Evolutionary conservation across 2,113 vertebrate genomes (phyloP), one percentile per base, ranked within the genome.

Genomic region (Struthidea cinerea): DNA sequence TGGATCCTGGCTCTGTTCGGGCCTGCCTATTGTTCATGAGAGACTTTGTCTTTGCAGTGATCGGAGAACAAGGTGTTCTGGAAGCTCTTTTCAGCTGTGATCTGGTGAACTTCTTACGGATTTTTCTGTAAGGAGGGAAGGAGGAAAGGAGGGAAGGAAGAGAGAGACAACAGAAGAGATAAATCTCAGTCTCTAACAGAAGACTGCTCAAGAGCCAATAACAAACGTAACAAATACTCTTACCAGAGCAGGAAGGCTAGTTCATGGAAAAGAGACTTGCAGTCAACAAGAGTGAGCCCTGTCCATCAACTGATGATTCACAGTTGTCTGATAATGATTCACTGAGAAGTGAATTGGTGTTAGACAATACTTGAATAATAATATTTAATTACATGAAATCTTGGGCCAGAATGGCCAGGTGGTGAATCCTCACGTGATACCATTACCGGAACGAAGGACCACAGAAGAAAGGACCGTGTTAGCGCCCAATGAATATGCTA

Each of bases 11-110:
- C 78, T 94, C 87, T 94, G 59, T 61, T 94, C 37, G 89, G 79
- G 89, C 84, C 91, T 96, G 94, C 53, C 94, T 97, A 93, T 77
- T 93, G 77, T 90, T 96, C 95, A 94, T 87, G 89, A 95, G 78
- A 84, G 78, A 88, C 46, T 95, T 97, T 79, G 86, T 81, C 90
- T 94, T 97, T 84, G 74, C 75, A 91, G 90, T 50, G 78, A 97
- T 88, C 0, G 95, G 95, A 96, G 94, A 96, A 90, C 94, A 97
- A 90, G 97, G 97, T 81, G 93, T 94, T 88, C 97, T 96, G 87
- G 97, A 98, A 93, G 96, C 96, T 97, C 91, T 97, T 97, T 97
- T 97, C 96, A 98, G 90, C 67, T 98, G 95, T 16, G 78, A 95
- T 53, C 94, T 96, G 42, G 96, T 96, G 92, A 97, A 96, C 90